Evolutionary conservation across 2,113 vertebrate species (phyloP), one percentile per base, ranked within the genome.

Genomic region (Pedetes capensis): DNA sequence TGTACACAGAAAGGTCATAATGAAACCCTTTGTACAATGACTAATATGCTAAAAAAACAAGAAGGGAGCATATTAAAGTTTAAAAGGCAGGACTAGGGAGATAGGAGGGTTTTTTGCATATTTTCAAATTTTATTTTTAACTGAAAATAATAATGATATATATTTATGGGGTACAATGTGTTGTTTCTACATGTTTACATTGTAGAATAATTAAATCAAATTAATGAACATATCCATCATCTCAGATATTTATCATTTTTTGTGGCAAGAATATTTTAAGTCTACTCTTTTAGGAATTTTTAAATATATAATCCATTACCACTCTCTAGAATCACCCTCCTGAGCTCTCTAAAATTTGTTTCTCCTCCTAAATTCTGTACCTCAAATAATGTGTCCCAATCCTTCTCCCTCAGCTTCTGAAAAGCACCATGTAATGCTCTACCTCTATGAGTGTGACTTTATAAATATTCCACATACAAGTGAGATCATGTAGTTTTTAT

Each of bases 81-180:
- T 42, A 82, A 84, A 87, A 27, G 64, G 51, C 5, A 51, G 22
- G 29, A 75, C 39, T 39, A 23, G 25, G 23, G 39, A 23, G 12
- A 5, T 32, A 23, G 29, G 0, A 34, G 11, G 37, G 16, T 78
- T 49, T n/a, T n/a, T 37, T 63, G 59, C 23, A 59, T 61, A 59
- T 63, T 63, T 53, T 63, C n/a, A n/a, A 63, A 32, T 32, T 85
- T 78, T 68, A 53, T 39, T 93, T 90, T 90, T 91, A 64, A 47
- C 44, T n/a, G 32, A 47, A 2, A 61, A 68, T 87, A n/a, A 72
- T 86, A 59, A 32, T 34, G 79, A 8, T 42, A 51, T 53, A 74
- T 55, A 32, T 63, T 61, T 87, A 63, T 53, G 44, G 42, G 17
- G 13, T 51, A 71, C 17, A 80, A 37, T 51, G 13, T 53, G 37